Conservation (phyloP, 2,888 invertebrate genomes). For the Psylliodes chrysocephalus region DNA sequence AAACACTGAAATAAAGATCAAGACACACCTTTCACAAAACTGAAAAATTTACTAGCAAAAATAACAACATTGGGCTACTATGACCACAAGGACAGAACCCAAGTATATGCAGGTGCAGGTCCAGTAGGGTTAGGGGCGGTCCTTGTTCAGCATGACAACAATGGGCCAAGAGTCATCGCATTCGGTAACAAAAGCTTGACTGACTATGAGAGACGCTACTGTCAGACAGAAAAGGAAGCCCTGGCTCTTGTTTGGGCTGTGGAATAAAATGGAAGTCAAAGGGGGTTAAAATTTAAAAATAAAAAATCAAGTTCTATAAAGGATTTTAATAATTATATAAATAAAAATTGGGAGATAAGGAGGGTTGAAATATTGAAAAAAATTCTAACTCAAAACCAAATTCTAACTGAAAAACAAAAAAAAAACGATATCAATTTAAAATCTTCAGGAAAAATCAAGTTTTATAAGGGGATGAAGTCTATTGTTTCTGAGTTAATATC, state of each 20-base stretch:
- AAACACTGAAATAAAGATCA: constrained; percentile 21
- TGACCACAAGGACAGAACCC: constrained; percentile 42
- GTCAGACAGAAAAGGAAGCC: constrained; percentile 56
- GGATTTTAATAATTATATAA: no score
- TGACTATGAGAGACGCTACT: constrained; percentile 51
- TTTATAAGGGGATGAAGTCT: no score
- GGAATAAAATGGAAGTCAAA: no score
- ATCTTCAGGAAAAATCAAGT: no score
- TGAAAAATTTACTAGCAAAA: constrained; percentile 26
- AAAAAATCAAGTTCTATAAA: no score
- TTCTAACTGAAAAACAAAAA: no score
- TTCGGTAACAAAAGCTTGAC: constrained; percentile 47
- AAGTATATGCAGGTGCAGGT: constrained; percentile 51
- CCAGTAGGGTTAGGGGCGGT: constrained; percentile 49
- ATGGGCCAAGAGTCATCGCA: constrained; percentile 41
- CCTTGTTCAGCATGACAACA: constrained; percentile 41
- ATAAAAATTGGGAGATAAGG: no score
- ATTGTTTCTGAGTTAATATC: no score
- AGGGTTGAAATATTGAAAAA: no score
- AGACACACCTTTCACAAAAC: constrained; percentile 13
- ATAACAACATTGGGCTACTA: constrained; percentile 43
- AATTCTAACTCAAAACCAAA: no score
- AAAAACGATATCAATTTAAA: no score
- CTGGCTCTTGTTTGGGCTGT: constrained; percentile 59
- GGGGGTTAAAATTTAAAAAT: no score